Percentiles rank a stretch among this genome's conserved stretches.
Conservation (phyloP, 1,140 invertebrate species). For the Phthorimaea operculella region DNA sequence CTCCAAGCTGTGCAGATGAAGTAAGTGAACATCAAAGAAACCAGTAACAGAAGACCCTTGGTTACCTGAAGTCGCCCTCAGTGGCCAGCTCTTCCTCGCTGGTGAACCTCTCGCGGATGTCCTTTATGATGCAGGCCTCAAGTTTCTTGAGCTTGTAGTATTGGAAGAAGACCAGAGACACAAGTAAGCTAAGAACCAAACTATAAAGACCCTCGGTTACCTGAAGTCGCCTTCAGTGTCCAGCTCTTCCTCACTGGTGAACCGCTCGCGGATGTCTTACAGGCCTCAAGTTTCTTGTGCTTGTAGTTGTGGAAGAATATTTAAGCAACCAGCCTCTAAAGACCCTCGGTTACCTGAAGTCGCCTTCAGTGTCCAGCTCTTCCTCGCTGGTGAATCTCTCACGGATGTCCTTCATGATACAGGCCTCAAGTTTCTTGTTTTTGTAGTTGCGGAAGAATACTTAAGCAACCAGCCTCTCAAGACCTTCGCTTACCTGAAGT, state of each 20-base stretch:
- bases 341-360: constrained; percentile 56
- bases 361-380: constrained; percentile 66
- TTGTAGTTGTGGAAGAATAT: constrained; percentile 77
- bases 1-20: too few species aligned
- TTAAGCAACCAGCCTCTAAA: too few species aligned
- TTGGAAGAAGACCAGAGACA: constrained; percentile 37
- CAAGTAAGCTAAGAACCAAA: too few species aligned
- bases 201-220: constrained; percentile 16
- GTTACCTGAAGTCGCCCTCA: constrained; percentile 64
- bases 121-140: constrained; percentile 76
- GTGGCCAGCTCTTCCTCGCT: constrained; percentile 68
- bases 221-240: constrained; percentile 67
- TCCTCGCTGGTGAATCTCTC: constrained; percentile 71
- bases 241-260: constrained; percentile 68
- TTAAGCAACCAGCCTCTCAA: too few species aligned
- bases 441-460: constrained; percentile 68
- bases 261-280: constrained; percentile 74
- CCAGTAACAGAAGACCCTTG: too few species aligned
- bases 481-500: constrained; percentile 48
- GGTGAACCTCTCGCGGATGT: constrained; percentile 72
- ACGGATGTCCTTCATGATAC: constrained; percentile 76
- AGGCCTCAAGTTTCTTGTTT: constrained; percentile 76
- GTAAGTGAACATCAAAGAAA: too few species aligned
- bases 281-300: constrained; percentile 76
- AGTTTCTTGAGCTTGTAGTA: constrained; percentile 77